These are phyloP conservation scores for Drosophila colorata DNA, from an alignment of 2,888 invertebrate genomes.

Conservation along the genomic window DNA sequence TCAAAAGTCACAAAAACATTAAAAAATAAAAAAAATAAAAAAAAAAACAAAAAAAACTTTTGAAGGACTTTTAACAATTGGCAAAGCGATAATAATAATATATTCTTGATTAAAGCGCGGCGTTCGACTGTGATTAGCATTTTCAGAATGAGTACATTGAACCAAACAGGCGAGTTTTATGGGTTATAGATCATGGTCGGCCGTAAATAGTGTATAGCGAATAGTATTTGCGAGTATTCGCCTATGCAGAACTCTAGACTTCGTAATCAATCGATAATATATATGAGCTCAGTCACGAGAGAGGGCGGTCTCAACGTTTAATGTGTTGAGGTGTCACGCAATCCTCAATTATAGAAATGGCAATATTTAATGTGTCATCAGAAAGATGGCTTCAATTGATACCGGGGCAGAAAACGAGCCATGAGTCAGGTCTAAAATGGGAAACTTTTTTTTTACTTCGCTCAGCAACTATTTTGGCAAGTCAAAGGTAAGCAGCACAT, in stretches of 20 bases:
- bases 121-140: constrained; percentile 40
- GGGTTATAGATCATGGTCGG: constrained; percentile 38
- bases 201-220: constrained; percentile 1
- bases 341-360: constrained; percentile 49
- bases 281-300: constrained; percentile 11
- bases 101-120: constrained; percentile 40
- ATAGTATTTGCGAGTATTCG: background rate
- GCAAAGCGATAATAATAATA: constrained; percentile 30
- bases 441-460: constrained; percentile 11
- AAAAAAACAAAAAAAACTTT: constrained; percentile 20
- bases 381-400: constrained; percentile 41
- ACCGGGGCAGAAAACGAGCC: background rate
- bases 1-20: background rate
- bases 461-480: constrained; percentile 8
- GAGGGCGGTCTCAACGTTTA: constrained; percentile 15
- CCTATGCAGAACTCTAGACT: background rate
- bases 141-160: constrained; percentile 34
- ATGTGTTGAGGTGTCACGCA: constrained; percentile 37
- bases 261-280: constrained; percentile 26
- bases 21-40: background rate
- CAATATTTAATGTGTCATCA: constrained; percentile 49
- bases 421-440: constrained; percentile 40
- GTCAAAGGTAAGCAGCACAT: constrained; percentile 31
- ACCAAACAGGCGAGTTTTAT: constrained; percentile 25
- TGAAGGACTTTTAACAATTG: constrained; percentile 51